phyloP scores from a whole-genome alignment of 2,797 vertebrate species.

The Phalloptychus januarius region DNA sequence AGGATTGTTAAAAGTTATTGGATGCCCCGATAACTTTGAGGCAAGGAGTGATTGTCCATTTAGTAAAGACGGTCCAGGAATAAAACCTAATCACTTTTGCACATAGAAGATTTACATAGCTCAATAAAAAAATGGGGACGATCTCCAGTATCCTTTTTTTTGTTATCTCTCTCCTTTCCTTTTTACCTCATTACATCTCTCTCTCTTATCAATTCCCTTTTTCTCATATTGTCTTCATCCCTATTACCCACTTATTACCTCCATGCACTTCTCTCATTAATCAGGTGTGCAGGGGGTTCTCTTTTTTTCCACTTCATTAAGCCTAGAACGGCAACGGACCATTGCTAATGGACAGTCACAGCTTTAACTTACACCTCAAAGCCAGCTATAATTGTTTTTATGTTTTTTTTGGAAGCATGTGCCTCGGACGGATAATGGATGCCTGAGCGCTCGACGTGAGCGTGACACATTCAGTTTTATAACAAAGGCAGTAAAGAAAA shows the following conservation, averaged over 20 bases:
- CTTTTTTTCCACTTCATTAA: conserved; percentile 75
- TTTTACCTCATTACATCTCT: conserved; percentile 30
- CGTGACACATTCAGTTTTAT: conserved; percentile 6
- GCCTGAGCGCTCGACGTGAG: not conserved
- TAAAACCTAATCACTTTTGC: conserved; percentile 42
- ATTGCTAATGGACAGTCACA: conserved; percentile 67
- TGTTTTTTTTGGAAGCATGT: conserved; percentile 1
- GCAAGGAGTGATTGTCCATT: conserved; percentile 24
- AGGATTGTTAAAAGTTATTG: conserved; percentile 45
- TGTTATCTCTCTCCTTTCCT: not conserved
- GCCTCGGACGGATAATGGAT: conserved; percentile 2
- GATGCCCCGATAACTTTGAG: conserved; percentile 38
- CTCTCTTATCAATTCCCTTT: conserved; percentile 27
- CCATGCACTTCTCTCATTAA: conserved; percentile 51
- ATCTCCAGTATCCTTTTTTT: conserved; percentile 9
- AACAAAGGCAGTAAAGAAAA: conserved; percentile 18
- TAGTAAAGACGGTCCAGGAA: conserved; percentile 39
- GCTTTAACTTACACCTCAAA: conserved; percentile 59
- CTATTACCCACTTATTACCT: conserved; percentile 25
- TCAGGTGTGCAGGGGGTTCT: conserved; percentile 55
- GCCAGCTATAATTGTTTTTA: conserved; percentile 37
- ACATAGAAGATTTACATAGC: conserved; percentile 43
- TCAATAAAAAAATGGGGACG: conserved; percentile 49
- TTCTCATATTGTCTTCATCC: conserved; percentile 18
- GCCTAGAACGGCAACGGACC: conserved; percentile 56